These are phyloP conservation scores for Alcedo atthis DNA, from an alignment of 2,797 vertebrate genomes.

Conservation along the genomic window DNA sequence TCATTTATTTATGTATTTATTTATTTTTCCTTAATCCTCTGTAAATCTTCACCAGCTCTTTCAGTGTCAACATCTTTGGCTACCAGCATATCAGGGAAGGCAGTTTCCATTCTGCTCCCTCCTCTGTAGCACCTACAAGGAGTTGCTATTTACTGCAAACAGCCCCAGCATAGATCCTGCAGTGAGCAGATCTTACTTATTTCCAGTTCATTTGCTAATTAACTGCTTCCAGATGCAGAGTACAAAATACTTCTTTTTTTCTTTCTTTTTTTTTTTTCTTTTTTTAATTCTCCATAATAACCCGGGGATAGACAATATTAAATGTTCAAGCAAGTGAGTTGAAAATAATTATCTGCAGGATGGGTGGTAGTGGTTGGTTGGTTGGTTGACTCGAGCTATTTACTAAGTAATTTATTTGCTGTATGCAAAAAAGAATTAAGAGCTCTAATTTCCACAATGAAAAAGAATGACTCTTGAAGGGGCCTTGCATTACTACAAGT, in stretches of 20 bases:
- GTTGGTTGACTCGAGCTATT: background rate
- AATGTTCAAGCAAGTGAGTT: conserved; percentile 11
- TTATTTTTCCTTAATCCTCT: background rate
- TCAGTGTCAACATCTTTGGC: background rate
- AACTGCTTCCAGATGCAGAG: conserved; percentile 52
- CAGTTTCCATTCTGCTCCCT: background rate
- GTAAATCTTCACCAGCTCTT: background rate
- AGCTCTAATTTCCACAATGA: conserved; percentile 27
- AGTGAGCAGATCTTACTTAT: conserved; percentile 29
- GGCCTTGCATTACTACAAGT: background rate
- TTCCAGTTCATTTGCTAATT: conserved; percentile 64
- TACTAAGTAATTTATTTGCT: conserved; percentile 31
- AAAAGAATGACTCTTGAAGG: background rate
- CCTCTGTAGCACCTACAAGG: background rate
- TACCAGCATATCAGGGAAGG: background rate
- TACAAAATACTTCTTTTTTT: conserved; percentile 28
- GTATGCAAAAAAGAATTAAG: background rate
- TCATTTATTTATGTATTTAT: background rate
- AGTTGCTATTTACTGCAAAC: background rate
- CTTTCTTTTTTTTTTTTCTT: background rate
- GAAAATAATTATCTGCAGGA: background rate
- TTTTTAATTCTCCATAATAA: conserved; percentile 4
- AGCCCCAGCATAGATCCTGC: background rate
- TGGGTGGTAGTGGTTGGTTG: background rate
- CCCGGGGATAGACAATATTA: background rate